Percentiles rank a stretch among this genome's conserved stretches.
Evolutionary conservation across 2,797 vertebrate species (phyloP).

Genomic region (Schizothorax lantsangensis): DNA sequence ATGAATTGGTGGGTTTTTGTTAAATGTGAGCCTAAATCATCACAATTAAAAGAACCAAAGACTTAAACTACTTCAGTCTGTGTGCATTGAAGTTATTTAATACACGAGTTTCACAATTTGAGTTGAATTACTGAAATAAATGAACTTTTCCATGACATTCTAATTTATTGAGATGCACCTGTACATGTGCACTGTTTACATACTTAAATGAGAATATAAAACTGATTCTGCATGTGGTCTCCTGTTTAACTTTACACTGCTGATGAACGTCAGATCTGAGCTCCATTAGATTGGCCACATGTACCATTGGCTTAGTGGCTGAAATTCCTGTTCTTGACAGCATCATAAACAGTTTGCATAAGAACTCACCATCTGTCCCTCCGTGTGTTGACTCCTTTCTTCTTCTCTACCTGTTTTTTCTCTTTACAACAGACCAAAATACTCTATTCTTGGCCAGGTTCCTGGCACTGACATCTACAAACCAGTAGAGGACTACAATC

Average conservation of each 20-base stretch:
- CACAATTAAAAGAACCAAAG: no score
- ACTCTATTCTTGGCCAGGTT: slow-evolving; percentile 89
- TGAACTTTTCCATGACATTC: no score
- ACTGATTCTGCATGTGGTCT: neutral
- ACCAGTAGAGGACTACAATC: slow-evolving; percentile 83
- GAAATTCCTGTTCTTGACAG: neutral
- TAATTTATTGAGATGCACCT: no score
- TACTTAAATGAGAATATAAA: neutral
- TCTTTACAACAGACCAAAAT: slow-evolving; percentile 82
- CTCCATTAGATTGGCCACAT: slow-evolving; percentile 11
- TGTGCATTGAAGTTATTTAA: no score
- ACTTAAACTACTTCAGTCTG: no score
- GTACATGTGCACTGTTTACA: neutral
- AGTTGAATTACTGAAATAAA: no score
- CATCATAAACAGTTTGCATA: slow-evolving; percentile 2
- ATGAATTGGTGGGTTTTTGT: no score
- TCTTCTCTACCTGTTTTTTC: slow-evolving; percentile 1
- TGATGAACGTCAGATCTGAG: slow-evolving; percentile 5
- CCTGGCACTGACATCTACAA: slow-evolving; percentile 86
- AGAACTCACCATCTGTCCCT: neutral
- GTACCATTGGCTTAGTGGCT: neutral
- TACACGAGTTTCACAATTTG: no score
- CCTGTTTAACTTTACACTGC: neutral
- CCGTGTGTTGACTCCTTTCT: neutral
- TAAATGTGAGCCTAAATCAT: no score